Base-by-base conservation (phyloP, 2,888 invertebrate genomes). In the Leptarthrus brevirostris region DNA sequence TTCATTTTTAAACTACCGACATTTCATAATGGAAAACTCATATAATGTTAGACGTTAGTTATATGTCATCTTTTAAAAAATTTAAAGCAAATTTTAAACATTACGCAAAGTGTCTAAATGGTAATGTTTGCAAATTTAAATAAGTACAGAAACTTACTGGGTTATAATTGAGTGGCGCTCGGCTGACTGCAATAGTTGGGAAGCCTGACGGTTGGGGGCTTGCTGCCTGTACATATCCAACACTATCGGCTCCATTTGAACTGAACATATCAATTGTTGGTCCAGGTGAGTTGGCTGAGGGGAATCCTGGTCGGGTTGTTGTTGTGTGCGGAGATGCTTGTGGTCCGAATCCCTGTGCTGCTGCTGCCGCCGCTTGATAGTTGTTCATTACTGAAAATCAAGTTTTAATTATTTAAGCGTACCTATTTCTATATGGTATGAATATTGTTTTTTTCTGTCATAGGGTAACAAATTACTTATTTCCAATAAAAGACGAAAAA, bases 201-300 rank as follows among this genome's bases (percentile, higher is more conserved):
- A 96, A 96, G 82, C 95, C 95, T 83, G 96, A 94, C 81, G 97
- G 97, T 87, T 97, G 97, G 82, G 97, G 97, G 87, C 96, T 96
- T 81, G 97, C 95, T 81, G 97, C 96, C 88, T 97, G 97, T 84
- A 97, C 96, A 87, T 97, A 97, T 84, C 96, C 95, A 80, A 94
- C 93, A 84, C 93, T 93, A 84, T 95, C 95, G 78, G 90, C 92
- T 78, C 88, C 89, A 81, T 92, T 94, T 82, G 94, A 93, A 86
- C 92, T 94, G 89, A 96, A 96, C 88, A 97, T 94, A 86, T 97
- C 97, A 82, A 97, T 93, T 82, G 92, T 90, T 81, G 96, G 91
- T 80, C 96, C 91, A 75, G 97, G 97, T 81, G 96, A 96, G 87
- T 95, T 96, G 80, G 96, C 94, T 70, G 94, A 91, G 74, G 95